A percentile compares a stretch with the other conserved stretches of the same genome.
These are phyloP conservation scores for Hypselothyrea guttata DNA, from an alignment of 2,888 invertebrate genomes.

Conservation along the genomic window DNA sequence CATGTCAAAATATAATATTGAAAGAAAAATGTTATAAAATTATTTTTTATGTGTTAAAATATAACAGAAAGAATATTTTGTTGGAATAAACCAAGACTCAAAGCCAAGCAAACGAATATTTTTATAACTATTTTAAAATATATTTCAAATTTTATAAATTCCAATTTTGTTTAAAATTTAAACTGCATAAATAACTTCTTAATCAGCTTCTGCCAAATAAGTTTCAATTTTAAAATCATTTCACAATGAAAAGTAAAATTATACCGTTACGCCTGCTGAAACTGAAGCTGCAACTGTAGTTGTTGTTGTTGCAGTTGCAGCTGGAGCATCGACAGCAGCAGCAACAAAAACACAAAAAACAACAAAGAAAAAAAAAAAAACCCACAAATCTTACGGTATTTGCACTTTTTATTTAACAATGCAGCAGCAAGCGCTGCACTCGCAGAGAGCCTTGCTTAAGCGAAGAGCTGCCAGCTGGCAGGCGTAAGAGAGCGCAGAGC, in stretches of 20 bases:
- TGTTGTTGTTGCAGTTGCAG: neutral
- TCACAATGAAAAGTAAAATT: slow-evolving; percentile 70
- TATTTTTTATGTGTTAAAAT: no score
- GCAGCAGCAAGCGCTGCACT: slow-evolving; percentile 25
- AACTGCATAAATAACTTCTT: slow-evolving; percentile 1
- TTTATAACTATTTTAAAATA: no score
- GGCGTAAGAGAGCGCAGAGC: slow-evolving; percentile 14
- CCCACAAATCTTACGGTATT: slow-evolving; percentile 64
- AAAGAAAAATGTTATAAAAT: no score
- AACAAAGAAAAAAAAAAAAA: slow-evolving; percentile 22
- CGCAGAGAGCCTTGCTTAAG: neutral
- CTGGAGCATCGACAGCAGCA: slow-evolving; percentile 27
- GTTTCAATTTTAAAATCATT: slow-evolving; percentile 64
- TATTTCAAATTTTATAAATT: no score
- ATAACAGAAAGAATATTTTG: no score
- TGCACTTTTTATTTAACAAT: slow-evolving; percentile 71
- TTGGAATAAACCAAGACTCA: no score
- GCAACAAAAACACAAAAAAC: slow-evolving; percentile 33
- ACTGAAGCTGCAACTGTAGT: neutral
- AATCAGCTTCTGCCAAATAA: slow-evolving; percentile 54
- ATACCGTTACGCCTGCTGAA: slow-evolving; percentile 37
- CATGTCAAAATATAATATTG: no score
- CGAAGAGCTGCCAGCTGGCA: slow-evolving; percentile 20
- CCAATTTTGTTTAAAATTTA: neutral
- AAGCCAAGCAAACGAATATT: no score